Conservation (phyloP, 1,140 invertebrate genomes). For the Dreissena polymorpha region DNA sequence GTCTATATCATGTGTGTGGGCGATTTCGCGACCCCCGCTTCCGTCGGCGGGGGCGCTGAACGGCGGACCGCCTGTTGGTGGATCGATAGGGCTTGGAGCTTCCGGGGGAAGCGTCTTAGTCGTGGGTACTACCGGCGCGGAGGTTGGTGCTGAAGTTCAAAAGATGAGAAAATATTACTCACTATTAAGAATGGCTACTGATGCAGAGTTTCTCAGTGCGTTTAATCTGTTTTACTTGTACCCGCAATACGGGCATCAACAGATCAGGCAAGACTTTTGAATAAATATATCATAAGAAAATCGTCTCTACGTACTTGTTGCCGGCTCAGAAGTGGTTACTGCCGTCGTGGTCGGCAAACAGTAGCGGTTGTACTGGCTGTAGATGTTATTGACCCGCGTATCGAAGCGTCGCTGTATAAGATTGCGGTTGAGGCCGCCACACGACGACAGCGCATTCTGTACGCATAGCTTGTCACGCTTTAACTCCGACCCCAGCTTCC, state of each 20-base stretch:
- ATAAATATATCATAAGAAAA: too few species aligned
- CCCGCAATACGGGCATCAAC: too few species aligned
- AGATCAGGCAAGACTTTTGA: too few species aligned
- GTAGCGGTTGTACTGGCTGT: slow-evolving; percentile 44
- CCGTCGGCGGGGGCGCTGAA: background rate
- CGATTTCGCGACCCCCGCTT: background rate
- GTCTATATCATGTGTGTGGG: background rate
- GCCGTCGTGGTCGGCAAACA: slow-evolving; percentile 6
- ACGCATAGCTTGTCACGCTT: slow-evolving; percentile 41
- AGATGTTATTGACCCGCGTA: slow-evolving; percentile 35
- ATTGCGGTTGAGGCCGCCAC: slow-evolving; percentile 23
- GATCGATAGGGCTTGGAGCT: background rate
- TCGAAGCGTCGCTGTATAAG: slow-evolving; percentile 32
- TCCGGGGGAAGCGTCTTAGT: background rate
- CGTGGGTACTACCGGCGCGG: background rate
- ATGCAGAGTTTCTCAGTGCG: too few species aligned
- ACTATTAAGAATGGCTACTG: too few species aligned
- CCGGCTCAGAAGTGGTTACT: too few species aligned
- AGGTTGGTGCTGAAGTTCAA: too few species aligned
- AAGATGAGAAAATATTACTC: too few species aligned
- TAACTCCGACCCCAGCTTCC: slow-evolving; percentile 26
- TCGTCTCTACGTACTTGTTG: too few species aligned
- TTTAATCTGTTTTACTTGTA: too few species aligned
- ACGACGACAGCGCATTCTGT: slow-evolving; percentile 29
- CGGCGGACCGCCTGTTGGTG: background rate